These are phyloP conservation scores for Apoda limacodes DNA, from an alignment of 2,888 invertebrate species.

Conservation along the genomic window DNA sequence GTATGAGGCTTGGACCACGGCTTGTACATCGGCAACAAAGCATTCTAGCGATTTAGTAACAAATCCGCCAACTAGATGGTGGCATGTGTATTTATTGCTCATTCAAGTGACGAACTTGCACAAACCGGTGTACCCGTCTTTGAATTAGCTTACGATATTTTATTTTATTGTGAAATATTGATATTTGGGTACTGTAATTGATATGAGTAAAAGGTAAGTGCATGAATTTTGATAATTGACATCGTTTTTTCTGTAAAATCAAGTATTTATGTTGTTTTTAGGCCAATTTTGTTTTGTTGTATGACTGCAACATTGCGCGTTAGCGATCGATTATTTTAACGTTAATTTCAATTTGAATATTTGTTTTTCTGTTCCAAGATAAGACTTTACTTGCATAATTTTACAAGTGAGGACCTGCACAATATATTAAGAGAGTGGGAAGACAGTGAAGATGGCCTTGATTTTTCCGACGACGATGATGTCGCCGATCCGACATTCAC, in stretches of 20 bases:
- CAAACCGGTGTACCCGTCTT: not conserved
- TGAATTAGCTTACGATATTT: not conserved
- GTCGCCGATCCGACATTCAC: conserved; percentile 15
- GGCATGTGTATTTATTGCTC: not conserved
- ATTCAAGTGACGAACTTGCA: not conserved
- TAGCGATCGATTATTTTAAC: not conserved
- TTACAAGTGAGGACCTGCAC: not conserved
- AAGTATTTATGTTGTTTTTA: not conserved
- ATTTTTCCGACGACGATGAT: conserved; percentile 16
- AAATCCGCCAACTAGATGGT: not conserved
- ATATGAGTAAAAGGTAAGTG: not conserved
- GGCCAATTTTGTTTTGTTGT: not conserved
- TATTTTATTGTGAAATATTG: not conserved
- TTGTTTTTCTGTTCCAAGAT: not conserved
- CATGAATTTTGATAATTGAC: not conserved
- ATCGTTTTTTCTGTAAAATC: not conserved
- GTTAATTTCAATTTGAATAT: conserved; percentile 6
- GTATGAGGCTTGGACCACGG: too few species aligned
- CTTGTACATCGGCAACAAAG: not conserved
- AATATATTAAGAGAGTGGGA: not conserved
- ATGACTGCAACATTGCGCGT: not conserved
- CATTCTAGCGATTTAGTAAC: not conserved
- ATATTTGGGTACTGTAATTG: not conserved
- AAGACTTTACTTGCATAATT: not conserved
- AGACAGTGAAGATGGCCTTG: conserved; percentile 9